Evolutionary conservation across 1,140 invertebrate genomes (phyloP).

Genomic region (Pentalonia nigronervosa): DNA sequence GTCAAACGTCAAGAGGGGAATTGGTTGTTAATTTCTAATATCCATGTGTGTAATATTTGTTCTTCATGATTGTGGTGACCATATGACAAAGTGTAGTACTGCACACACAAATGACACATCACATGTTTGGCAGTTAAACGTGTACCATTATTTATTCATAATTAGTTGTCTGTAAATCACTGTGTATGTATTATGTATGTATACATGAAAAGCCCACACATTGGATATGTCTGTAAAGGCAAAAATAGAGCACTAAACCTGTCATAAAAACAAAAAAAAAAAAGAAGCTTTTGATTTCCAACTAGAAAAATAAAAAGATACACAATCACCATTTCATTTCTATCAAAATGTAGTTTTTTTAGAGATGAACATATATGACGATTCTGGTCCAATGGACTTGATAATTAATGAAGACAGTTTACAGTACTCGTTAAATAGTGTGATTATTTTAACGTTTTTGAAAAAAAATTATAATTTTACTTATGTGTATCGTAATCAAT

Average conservation of each 20-base stretch:
- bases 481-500: background rate
- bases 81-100: background rate
- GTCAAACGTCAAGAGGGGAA: background rate
- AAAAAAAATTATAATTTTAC: background rate
- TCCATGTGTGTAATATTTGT: conserved; percentile 42
- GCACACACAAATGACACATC: background rate
- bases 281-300: background rate
- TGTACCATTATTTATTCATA: conserved; percentile 15
- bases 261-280: background rate
- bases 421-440: background rate
- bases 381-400: background rate
- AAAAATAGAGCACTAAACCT: conserved; percentile 27
- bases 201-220: background rate
- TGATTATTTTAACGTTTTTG: background rate
- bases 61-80: conserved; percentile 35
- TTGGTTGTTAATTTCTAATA: background rate
- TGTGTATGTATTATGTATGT: background rate
- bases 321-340: background rate
- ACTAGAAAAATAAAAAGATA: background rate
- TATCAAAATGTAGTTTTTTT: background rate
- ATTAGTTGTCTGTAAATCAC: conserved; percentile 19
- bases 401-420: background rate
- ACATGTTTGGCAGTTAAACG: conserved; percentile 41
- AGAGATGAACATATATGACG: background rate
- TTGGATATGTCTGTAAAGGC: background rate